Evolutionary conservation across 2,113 vertebrate genomes (phyloP).

Genomic region (Tenrec ecaudatus): DNA sequence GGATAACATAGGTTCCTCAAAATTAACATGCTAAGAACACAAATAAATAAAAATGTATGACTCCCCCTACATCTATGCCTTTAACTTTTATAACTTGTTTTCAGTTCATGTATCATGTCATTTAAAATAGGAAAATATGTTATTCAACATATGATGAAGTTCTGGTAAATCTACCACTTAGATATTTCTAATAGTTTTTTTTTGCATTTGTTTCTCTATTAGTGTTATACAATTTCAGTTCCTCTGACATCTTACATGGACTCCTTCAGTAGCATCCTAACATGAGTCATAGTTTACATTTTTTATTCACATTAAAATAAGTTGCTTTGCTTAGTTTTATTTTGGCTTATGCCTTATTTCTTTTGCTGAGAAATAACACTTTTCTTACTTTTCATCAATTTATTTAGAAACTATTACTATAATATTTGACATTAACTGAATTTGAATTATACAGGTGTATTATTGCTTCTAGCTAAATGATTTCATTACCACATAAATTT

Average conservation of each 20-base stretch:
- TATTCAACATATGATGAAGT: background rate
- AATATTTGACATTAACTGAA: constrained; percentile 31
- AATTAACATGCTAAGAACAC: background rate
- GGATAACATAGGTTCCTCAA: background rate
- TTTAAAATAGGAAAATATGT: background rate
- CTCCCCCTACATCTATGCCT: background rate
- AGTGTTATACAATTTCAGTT: background rate
- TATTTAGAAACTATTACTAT: constrained; percentile 56
- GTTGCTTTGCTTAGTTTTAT: background rate
- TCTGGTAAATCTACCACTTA: background rate
- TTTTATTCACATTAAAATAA: constrained; percentile 22
- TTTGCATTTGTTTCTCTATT: background rate
- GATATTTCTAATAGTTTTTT: background rate
- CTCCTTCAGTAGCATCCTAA: background rate
- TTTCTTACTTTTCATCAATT: constrained; percentile 32
- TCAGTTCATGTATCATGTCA: background rate
- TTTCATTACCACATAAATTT: constrained; percentile 15
- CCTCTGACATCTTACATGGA: background rate
- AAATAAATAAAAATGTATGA: background rate
- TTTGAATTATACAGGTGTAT: constrained; percentile 26
- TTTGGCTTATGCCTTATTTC: background rate
- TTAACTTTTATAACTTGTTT: background rate
- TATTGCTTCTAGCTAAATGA: constrained; percentile 26
- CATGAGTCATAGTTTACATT: background rate
- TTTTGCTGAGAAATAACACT: background rate